Base-by-base conservation (phyloP, 2,888 invertebrate species). In the Agrypnus murinus region DNA sequence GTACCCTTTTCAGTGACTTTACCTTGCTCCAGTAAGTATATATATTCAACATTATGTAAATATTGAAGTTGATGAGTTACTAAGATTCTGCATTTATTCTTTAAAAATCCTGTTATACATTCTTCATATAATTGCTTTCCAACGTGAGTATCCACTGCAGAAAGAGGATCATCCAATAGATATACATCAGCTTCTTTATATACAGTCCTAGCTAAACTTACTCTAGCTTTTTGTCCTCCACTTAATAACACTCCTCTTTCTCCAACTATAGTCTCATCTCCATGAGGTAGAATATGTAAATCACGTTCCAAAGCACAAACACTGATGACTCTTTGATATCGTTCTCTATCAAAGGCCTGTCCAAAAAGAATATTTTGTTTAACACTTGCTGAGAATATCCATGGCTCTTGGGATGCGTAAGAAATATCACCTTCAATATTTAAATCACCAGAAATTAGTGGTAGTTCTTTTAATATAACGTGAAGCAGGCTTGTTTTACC, bases 361-460 rank as follows among this genome's bases (percentile, higher is more conserved):
- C 96, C 97, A 84, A 98, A 97, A 2, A 96, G 84, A 75, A 98
- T 95, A 84, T 98, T 98, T 80, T 97, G 95, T 7, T 93, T 88
- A 0, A 98, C 91, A 70, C 93, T 93, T 15, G 91, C 92, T 65
- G 90, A 91, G 79, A 92, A 92, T 0, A 92, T 82, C 95, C 95
- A 96, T 0, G 95, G 92, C 80, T 95, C 92, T 83, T 95, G 95
- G 62, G 93, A 90, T 0, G 93, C 92, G 81, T 95, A 96, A 0
- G 91, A 90, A 0, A 92, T 86, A 0, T 86, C 87, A 6, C 95
- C 95, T 2, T 88, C 88, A 8, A 93, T 86, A 80, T 89, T 86
- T 7, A 94, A 82, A 1, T 84, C 86, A n/a, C 95, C 95, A 1
- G 86, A 82, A 25, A 83, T 79, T 2, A 92, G 82, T 1, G 92